Conservation (phyloP, 2,888 invertebrate species). For the Tiliacea citrago region DNA sequence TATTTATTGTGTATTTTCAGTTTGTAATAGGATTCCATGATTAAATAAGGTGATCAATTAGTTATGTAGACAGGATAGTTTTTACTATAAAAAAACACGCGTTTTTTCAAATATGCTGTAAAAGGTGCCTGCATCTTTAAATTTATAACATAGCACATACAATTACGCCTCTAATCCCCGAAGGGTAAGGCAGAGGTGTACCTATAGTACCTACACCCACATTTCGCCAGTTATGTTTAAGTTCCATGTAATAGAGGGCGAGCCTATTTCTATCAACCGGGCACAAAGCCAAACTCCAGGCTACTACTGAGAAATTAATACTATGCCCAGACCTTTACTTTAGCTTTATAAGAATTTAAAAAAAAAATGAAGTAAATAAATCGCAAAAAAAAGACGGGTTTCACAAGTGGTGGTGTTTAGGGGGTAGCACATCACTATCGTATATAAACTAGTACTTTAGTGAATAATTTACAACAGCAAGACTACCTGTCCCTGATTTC, state of each 20-base stretch:
- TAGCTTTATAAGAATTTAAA: too few relatives aligned
- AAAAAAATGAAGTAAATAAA: too few relatives aligned
- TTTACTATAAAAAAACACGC: background rate
- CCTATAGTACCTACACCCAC: background rate
- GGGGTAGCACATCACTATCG: too few relatives aligned
- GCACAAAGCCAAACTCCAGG: background rate
- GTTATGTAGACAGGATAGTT: background rate
- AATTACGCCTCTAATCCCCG: background rate
- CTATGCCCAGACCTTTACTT: too few relatives aligned
- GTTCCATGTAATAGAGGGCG: background rate
- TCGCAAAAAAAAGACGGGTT: background rate
- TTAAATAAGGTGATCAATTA: too few relatives aligned
- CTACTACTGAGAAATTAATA: too few relatives aligned
- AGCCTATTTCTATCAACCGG: background rate
- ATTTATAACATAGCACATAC: background rate
- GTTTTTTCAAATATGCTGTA: background rate
- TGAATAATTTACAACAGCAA: constrained; percentile 42
- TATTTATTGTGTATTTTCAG: background rate
- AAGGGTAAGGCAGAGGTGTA: background rate
- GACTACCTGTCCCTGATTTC: constrained; percentile 57
- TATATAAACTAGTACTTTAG: constrained; percentile 18
- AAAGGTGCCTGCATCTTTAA: background rate
- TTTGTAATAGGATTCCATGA: background rate
- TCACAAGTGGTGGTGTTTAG: background rate
- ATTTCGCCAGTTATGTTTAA: background rate